Base-by-base conservation (phyloP, 2,113 vertebrate species). In the Raphicerus campestris region DNA sequence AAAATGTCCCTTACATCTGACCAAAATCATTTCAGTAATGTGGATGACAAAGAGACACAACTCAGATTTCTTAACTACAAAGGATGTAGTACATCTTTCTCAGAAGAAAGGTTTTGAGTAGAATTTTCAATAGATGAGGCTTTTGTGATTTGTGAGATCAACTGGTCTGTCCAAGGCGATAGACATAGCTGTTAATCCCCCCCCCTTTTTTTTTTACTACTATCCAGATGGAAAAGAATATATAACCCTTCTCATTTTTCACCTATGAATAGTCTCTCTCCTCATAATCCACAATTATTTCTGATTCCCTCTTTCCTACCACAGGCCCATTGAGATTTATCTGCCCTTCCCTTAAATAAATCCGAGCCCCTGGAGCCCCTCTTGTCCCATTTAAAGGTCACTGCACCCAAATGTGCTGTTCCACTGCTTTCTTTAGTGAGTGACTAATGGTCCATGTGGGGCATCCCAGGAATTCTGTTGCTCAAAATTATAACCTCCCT, bases 1-100 rank as follows among this genome's bases (percentile, higher is more conserved):
- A 89, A 97, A 93, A 95, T 93, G 39, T 78, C 42, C 89, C 49
- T 39, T 17, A 91, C 89, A 85, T 96, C 7, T 66, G 58, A 91
- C 42, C 32, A 42, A 87, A 89, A 93, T 87, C 39, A 90, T 35
- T 80, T 93, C 51, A 86, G n/a, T 77, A 87, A 61, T 35, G 14
- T 58, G 49, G 51, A 17, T 83, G 61, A 90, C 39, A 84, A 75
- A 73, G 39, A 61, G 51, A 66, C 6, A 91, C 47, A 95, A 73
- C 39, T 96, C 45, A 82, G 26, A 92, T 95, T 89, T 80, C 47
- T 96, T 60, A 85, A 6, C 91, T 70, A 20, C 24, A 63, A 84
- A 91, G 11, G 10, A 47, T 20, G 0, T 1, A 91, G 17, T 19
- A 10, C 7, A 42, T 83, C 51, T 87, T 56, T 87, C 49, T 70